These are phyloP conservation scores for Alethe diademata DNA, from an alignment of 2,113 vertebrate genomes.

Conservation along the genomic window DNA sequence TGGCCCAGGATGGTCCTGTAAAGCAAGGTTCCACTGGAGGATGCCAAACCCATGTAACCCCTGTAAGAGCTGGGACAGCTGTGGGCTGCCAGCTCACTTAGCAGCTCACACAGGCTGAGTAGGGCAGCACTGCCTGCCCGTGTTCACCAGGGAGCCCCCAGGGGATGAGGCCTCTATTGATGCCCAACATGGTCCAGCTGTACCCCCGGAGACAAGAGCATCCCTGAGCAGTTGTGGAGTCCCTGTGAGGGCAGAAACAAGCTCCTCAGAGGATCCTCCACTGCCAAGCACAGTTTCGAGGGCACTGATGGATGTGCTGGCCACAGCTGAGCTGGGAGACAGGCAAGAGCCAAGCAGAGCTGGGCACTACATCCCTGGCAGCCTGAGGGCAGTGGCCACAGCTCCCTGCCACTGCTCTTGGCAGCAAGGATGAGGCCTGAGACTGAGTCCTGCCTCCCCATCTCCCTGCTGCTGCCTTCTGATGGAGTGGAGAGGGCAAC, in stretches of 20 bases:
- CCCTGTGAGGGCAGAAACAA: neutral
- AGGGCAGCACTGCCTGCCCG: neutral
- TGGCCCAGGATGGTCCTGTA: neutral
- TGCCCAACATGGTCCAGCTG: fast-evolving
- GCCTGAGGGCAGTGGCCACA: neutral
- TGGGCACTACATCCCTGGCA: neutral
- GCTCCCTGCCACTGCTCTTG: neutral
- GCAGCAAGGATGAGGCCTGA: neutral
- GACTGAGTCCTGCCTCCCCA: neutral
- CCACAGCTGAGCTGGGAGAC: neutral
- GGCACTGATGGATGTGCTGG: fast-evolving
- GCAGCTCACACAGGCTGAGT: neutral
- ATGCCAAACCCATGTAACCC: neutral
- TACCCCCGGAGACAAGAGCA: neutral
- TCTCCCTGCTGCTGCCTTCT: neutral
- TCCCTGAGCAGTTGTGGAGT: neutral
- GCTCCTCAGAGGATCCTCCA: neutral
- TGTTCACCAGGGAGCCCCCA: neutral
- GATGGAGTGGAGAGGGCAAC: neutral
- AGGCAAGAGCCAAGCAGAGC: neutral
- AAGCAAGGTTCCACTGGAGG: neutral
- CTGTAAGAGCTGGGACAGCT: neutral
- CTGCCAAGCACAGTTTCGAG: neutral
- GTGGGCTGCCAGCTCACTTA: neutral
- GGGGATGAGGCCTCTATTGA: neutral